phyloP scores from a whole-genome alignment of 92 coral and sea anemone genomes.

The Palythoa heliodiscus region DNA sequence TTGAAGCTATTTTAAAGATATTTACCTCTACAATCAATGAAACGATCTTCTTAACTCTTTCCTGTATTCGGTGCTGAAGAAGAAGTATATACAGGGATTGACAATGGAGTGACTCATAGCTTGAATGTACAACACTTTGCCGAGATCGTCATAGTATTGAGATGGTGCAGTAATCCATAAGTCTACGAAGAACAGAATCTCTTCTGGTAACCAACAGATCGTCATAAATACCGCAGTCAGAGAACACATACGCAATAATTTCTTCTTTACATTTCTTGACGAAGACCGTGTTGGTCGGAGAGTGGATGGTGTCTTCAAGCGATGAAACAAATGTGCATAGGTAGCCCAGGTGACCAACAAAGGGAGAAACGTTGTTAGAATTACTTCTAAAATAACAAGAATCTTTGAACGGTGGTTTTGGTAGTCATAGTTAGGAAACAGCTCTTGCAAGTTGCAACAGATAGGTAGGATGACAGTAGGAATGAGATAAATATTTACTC shows the following conservation, averaged over 20 bases:
- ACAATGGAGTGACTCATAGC: not conserved
- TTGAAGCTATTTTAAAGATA: not conserved
- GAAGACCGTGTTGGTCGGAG: not conserved
- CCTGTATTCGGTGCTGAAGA: not conserved
- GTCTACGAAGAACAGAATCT: not conserved
- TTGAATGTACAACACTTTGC: not conserved
- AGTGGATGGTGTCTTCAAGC: not conserved
- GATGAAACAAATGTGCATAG: not conserved
- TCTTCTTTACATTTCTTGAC: not conserved
- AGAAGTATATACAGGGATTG: not conserved
- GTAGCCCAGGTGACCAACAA: slow-evolving; percentile 5
- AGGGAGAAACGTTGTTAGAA: not conserved
- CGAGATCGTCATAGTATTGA: not conserved
- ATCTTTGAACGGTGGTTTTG: not conserved
- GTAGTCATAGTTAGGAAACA: not conserved
- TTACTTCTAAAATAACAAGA: not conserved
- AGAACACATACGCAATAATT: not conserved
- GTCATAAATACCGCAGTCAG: not conserved
- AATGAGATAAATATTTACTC: not conserved
- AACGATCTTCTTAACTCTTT: not conserved
- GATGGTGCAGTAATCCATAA: not conserved
- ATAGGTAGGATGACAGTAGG: not conserved
- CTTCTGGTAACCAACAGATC: not conserved
- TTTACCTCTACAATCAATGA: not conserved
- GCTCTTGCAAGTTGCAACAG: not conserved